Conservation (phyloP, 53 echinoderm and acorn worm genomes). For the Paracentrotus lividus region DNA sequence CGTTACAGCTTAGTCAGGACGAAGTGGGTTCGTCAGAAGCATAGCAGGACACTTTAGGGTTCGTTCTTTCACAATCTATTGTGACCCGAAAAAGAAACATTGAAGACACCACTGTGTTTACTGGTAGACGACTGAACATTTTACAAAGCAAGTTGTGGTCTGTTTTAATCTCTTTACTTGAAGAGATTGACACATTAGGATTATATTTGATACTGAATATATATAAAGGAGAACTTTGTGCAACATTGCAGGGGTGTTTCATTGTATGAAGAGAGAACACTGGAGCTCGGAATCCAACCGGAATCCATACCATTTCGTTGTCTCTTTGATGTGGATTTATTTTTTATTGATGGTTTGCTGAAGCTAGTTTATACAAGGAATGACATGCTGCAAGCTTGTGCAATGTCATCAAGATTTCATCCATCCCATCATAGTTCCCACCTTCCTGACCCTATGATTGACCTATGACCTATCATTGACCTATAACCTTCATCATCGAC, state of each 20-base stretch:
- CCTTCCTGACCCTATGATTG: neutral
- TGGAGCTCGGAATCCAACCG: neutral
- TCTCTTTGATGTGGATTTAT: neutral
- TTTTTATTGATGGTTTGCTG: neutral
- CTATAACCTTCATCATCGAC: neutral
- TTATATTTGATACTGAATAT: neutral
- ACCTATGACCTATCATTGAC: too few relatives aligned
- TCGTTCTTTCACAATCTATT: neutral
- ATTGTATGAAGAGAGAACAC: neutral
- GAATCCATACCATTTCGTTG: neutral
- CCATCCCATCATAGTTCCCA: constrained; percentile 16
- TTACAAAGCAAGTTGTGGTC: neutral
- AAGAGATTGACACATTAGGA: neutral
- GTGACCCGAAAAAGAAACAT: neutral
- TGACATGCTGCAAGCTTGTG: constrained; percentile 7
- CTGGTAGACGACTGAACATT: neutral
- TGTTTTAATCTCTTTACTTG: neutral
- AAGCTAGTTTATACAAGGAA: neutral
- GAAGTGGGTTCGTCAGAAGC: constrained; percentile 82
- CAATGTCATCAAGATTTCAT: neutral
- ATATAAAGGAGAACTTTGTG: neutral
- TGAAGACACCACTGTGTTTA: neutral
- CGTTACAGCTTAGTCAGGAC: constrained; percentile 80
- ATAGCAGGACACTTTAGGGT: constrained; percentile 51
- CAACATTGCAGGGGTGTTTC: neutral